Base-by-base conservation (phyloP, 2,113 vertebrate genomes). In the Sitta europaea region DNA sequence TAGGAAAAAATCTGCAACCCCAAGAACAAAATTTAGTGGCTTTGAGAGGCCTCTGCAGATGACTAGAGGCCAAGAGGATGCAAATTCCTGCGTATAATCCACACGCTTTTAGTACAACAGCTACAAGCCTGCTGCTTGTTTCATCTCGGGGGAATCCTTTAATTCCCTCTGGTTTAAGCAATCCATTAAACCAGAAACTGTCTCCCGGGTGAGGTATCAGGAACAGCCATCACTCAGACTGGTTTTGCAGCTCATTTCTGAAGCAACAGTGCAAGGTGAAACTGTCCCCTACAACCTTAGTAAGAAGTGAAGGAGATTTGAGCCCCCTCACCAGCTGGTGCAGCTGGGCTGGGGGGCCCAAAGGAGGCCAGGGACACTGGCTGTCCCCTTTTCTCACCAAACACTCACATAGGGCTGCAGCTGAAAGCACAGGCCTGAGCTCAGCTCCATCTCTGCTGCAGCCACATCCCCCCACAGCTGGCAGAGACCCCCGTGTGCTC, bases 401-500 rank as follows among this genome's bases (percentile, higher is more conserved):
- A 24, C 5, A 0, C 7, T 31, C 58, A 18, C 6, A 1, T 0
- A 22, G n/a, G 24, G 35, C 66, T 74, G 33, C 29, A 19, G 43
- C 65, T 23, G 23, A n/a, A 35, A 48, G 55, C 61, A 22, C 55
- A 43, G 23, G 19, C 6, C 47, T 2, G 43, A 74, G 47, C 55
- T 51, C 47, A 68, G 38, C 48, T 59, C 29, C 40, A 38, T 5
- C 47, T 24, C 42, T 50, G 66, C 53, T 12, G 47, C 3, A 80
- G 31, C 22, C 54, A 19, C 8, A 4, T 8, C 33, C 20, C 42
- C 28, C 9, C 14, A 1, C 33, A 14, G 12, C 74, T 9, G 62
- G 53, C 59, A 43, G 38, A 62, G 38, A 33, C 12, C 4, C 61
- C 58, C 31, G 19, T 5, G 24, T 11, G 2, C n/a, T 11, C 40